Evolutionary conservation across 2,113 vertebrate genomes (phyloP).

Genomic region (Toxostoma redivivum): DNA sequence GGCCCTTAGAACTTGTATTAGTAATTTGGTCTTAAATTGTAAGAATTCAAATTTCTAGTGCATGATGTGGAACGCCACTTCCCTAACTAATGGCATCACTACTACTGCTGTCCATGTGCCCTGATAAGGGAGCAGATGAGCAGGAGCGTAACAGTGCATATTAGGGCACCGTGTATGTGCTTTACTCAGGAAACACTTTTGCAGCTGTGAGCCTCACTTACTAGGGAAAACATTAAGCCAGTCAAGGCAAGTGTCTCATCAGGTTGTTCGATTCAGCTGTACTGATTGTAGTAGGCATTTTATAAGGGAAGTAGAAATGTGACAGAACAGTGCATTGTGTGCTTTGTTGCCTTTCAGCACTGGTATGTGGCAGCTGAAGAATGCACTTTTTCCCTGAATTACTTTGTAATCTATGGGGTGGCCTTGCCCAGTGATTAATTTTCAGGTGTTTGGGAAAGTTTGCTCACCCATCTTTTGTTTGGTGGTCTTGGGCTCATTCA

Average conservation of each 20-base stretch:
- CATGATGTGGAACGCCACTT: not conserved
- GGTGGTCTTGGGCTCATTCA: not conserved
- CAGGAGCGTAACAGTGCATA: not conserved
- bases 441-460: not conserved
- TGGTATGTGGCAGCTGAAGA: not conserved
- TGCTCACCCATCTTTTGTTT: not conserved
- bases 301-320: not conserved
- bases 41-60: accelerated
- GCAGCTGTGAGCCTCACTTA: not conserved
- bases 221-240: not conserved
- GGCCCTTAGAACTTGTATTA: not conserved
- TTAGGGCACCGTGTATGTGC: not conserved
- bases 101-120: not conserved
- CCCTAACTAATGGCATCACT: not conserved
- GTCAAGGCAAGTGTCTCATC: not conserved
- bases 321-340: not conserved
- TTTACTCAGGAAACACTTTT: not conserved
- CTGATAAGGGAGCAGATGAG: not conserved
- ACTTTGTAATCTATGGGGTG: not conserved
- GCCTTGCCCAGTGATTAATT: not conserved
- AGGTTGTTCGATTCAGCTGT: not conserved
- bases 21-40: not conserved
- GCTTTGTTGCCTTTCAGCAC: not conserved
- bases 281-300: not conserved
- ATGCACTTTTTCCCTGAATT: not conserved